These are phyloP conservation scores for Thunnus maccoyii DNA, from an alignment of 2,113 vertebrate species.

Conservation along the genomic window DNA sequence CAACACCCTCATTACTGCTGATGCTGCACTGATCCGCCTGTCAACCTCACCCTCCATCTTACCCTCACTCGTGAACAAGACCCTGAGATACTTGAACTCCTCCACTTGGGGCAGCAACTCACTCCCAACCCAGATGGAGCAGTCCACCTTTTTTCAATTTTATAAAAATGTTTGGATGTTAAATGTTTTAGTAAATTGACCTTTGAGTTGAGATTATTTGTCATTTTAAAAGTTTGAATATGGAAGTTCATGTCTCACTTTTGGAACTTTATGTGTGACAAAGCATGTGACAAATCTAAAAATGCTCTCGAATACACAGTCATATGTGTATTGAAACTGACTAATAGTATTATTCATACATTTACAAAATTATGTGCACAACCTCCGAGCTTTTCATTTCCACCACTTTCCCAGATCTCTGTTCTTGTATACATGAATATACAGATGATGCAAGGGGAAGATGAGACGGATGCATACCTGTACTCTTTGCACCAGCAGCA, in stretches of 20 bases:
- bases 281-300: background rate
- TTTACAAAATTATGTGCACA: background rate
- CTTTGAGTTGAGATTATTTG: too few relatives aligned
- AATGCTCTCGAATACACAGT: background rate
- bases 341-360: background rate
- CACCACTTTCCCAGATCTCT: background rate
- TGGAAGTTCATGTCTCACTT: too few relatives aligned
- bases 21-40: too few relatives aligned
- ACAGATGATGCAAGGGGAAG: rapidly evolving
- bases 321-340: background rate
- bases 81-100: too few relatives aligned
- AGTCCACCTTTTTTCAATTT: too few relatives aligned
- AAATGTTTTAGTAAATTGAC: too few relatives aligned
- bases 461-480: conserved; percentile 84
- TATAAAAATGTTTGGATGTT: too few relatives aligned
- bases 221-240: background rate
- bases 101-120: too few relatives aligned
- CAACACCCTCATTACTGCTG: too few relatives aligned
- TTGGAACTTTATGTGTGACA: background rate
- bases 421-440: background rate
- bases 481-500: conserved; percentile 95
- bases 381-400: background rate
- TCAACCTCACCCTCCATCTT: too few relatives aligned
- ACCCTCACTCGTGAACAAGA: too few relatives aligned
- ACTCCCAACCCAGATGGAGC: too few relatives aligned